Evolutionary conservation across 64 coral and sea anemone species (phyloP).

Genomic region (Stichodactyla helianthus): DNA sequence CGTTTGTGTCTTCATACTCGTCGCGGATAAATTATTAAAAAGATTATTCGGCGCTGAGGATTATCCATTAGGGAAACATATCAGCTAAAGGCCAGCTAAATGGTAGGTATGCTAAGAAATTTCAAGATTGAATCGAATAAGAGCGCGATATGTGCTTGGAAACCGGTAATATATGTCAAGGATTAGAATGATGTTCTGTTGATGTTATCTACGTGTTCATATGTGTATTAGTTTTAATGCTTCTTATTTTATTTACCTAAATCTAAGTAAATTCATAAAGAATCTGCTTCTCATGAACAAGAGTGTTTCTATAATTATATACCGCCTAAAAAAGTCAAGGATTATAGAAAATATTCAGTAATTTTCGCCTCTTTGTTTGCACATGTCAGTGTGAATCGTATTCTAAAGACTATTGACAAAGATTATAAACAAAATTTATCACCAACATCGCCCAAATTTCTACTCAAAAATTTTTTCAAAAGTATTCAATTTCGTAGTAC

Average conservation of each 20-base stretch:
- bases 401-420: neutral
- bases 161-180: neutral
- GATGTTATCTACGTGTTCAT: no score
- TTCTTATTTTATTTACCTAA: no score
- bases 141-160: neutral
- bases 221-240: no score
- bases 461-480: neutral
- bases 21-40: neutral
- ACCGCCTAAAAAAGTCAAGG: neutral
- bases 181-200: no score
- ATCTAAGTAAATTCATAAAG: no score
- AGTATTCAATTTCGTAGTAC: neutral
- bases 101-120: neutral
- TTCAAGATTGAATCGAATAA: neutral
- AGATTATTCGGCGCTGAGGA: neutral
- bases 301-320: neutral
- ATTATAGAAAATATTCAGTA: neutral
- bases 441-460: neutral
- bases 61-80: slow-evolving; percentile 12
- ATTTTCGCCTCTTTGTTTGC: neutral
- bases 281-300: no score
- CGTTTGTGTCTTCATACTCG: neutral
- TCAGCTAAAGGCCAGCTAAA: neutral
- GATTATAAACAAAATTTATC: neutral
- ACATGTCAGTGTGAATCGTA: neutral